phyloP scores from a whole-genome alignment of 2,888 invertebrate species.

The Loripinus fragilis region DNA sequence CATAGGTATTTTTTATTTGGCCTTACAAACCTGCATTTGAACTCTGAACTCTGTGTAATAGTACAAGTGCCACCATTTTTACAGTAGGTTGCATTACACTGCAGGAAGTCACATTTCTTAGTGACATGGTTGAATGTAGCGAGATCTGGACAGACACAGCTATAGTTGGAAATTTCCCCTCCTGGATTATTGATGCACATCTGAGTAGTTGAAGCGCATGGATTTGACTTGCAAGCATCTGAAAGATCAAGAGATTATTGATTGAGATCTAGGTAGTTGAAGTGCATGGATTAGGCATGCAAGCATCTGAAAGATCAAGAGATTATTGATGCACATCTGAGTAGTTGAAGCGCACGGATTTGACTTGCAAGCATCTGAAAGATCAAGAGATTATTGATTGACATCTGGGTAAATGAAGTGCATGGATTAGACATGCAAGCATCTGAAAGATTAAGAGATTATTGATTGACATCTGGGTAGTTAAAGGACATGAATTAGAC shows the following conservation, averaged over 20 bases:
- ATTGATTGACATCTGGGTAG: conserved; percentile 84
- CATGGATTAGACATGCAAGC: too few species aligned
- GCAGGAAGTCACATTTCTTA: conserved; percentile 61
- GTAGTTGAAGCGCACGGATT: too few species aligned
- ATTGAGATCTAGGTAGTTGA: conserved; percentile 84
- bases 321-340: too few species aligned
- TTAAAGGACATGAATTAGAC: conserved; percentile 40
- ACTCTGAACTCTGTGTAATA: conserved; percentile 73
- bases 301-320: too few species aligned
- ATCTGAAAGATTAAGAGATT: conserved; percentile 48
- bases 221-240: conserved; percentile 46
- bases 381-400: too few species aligned
- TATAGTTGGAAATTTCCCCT: conserved; percentile 51
- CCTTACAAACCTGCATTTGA: conserved; percentile 67
- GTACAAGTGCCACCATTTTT: conserved; percentile 87
- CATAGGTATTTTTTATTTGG: too few species aligned
- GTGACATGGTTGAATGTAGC: conserved; percentile 51
- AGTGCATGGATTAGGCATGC: conserved; percentile 38
- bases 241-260: conserved; percentile 54
- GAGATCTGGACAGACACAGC: conserved; percentile 83
- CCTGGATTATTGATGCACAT: conserved; percentile 84
- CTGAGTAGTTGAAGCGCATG: conserved; percentile 43
- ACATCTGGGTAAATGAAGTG: too few species aligned
- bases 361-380: too few species aligned
- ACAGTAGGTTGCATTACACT: conserved; percentile 71